Conservation (phyloP, 2,888 invertebrate genomes). For the Tryphoninae sp. region DNA sequence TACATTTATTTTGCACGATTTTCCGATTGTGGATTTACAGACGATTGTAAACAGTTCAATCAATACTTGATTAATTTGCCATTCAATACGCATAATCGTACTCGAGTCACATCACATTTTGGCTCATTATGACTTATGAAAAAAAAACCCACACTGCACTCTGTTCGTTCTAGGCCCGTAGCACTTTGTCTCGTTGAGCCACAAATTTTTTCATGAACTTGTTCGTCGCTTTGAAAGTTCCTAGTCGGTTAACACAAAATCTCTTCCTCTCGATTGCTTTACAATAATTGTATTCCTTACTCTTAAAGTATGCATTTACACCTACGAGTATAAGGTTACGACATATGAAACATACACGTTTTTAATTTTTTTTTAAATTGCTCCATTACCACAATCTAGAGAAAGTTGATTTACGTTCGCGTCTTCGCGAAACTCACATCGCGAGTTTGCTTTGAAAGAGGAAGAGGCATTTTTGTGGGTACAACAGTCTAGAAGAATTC, state of each 20-base stretch:
- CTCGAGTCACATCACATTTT: neutral
- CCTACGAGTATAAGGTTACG: slow-evolving; percentile 63
- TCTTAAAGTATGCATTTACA: slow-evolving; percentile 76
- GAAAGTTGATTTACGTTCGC: slow-evolving; percentile 62
- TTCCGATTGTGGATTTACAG: slow-evolving; percentile 51
- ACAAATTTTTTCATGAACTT: neutral
- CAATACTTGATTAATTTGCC: slow-evolving; percentile 26
- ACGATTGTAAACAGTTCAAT: slow-evolving; percentile 48
- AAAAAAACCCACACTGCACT: neutral
- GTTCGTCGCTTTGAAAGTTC: neutral
- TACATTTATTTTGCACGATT: slow-evolving; percentile 16
- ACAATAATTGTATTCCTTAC: neutral
- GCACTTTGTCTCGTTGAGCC: neutral
- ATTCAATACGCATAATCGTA: slow-evolving; percentile 19
- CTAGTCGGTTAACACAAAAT: neutral
- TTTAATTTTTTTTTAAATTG: slow-evolving; percentile 27
- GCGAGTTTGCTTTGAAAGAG: slow-evolving; percentile 14
- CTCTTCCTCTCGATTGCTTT: neutral
- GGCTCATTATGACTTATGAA: neutral
- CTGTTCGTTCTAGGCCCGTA: neutral
- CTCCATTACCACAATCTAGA: slow-evolving; percentile 65
- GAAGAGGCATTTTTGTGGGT: slow-evolving; percentile 16
- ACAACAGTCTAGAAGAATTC: slow-evolving; percentile 42
- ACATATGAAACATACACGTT: slow-evolving; percentile 27
- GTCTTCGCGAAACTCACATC: slow-evolving; percentile 34